Conservation (phyloP, 2,888 invertebrate species). For the Tipula vernalis region DNA sequence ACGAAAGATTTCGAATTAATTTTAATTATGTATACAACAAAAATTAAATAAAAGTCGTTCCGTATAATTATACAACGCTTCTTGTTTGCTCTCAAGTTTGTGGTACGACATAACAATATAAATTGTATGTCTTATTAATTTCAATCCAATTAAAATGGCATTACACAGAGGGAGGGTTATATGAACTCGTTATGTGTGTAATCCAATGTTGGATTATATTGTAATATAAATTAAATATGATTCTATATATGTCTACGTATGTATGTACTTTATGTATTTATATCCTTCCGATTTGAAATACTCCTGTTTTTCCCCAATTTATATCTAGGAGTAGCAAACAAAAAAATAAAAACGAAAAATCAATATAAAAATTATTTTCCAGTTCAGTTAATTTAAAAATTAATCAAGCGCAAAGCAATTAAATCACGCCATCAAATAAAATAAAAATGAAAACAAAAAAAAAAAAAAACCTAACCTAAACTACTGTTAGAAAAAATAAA, state of each 20-base stretch:
- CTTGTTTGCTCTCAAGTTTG: background rate
- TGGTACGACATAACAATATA: background rate
- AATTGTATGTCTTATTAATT: background rate
- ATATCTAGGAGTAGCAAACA: background rate
- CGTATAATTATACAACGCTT: background rate
- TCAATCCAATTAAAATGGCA: background rate
- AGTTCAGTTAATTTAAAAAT: background rate
- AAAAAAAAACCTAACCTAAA: background rate
- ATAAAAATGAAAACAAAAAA: background rate
- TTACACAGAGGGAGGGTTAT: background rate
- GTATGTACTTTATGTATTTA: background rate
- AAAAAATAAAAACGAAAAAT: background rate
- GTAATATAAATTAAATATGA: background rate
- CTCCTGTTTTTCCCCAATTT: background rate
- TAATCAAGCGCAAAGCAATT: conserved; percentile 4
- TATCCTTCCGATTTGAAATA: background rate
- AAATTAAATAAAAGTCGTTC: background rate
- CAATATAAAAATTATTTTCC: background rate
- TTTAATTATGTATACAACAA: background rate
- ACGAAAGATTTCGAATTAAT: background rate
- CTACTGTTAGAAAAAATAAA: background rate
- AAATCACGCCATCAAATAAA: background rate
- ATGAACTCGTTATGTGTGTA: background rate
- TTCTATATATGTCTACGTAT: background rate
- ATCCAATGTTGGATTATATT: background rate